These are phyloP conservation scores for Tiphia femorata DNA, from an alignment of 2,888 invertebrate genomes.

Conservation along the genomic window DNA sequence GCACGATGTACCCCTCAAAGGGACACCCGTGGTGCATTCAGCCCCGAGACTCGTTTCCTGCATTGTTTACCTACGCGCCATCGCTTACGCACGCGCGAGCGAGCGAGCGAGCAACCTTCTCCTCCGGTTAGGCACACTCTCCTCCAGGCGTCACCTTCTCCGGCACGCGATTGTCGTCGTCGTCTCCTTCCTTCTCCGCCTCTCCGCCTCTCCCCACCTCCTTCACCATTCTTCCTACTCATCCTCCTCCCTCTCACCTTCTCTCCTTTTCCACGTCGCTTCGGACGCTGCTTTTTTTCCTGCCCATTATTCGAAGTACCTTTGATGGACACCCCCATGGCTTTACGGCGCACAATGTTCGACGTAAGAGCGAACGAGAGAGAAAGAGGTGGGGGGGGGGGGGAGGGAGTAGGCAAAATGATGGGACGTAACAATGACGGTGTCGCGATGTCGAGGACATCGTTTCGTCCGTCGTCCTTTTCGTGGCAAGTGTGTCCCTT, in stretches of 20 bases:
- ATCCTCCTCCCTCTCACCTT: neutral
- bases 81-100: conserved; percentile 21
- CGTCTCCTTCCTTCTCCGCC: conserved; percentile 27
- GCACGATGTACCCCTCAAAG: conserved; percentile 27
- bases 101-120: conserved; percentile 12
- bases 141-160: no score
- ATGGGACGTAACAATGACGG: neutral
- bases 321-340: conserved; percentile 26
- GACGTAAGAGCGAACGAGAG: neutral
- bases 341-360: conserved; percentile 17
- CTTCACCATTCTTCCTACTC: neutral
- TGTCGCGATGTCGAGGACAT: no score
- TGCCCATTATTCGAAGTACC: conserved; percentile 27
- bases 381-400: no score
- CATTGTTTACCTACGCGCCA: conserved; percentile 34
- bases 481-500: no score
- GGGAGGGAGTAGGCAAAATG: no score
- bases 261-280: conserved; percentile 3
- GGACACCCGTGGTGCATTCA: conserved; percentile 21
- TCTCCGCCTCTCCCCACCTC: neutral
- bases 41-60: conserved; percentile 1
- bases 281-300: conserved; percentile 26
- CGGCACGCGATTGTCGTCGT: conserved; percentile 5
- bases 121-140: no score
- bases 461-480: no score